These are phyloP conservation scores for Ophonus ardosiacus DNA, from an alignment of 2,888 invertebrate species.

Conservation along the genomic window DNA sequence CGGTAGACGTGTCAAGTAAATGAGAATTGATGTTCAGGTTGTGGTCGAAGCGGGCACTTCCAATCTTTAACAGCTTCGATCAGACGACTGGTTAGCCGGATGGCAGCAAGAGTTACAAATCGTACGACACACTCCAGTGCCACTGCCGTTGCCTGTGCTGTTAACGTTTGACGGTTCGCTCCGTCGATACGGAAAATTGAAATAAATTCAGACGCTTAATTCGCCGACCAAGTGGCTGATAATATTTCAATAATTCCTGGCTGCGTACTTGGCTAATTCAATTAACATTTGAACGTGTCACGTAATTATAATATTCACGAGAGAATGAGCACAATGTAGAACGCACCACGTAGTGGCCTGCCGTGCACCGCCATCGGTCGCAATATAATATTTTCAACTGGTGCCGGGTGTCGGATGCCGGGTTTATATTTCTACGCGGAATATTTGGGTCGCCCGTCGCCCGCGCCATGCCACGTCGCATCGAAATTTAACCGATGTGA, in stretches of 20 bases:
- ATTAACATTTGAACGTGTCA: conserved; percentile 39
- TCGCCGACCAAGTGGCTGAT: conserved; percentile 34
- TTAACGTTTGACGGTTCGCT: conserved; percentile 23
- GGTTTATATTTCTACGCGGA: conserved; percentile 49
- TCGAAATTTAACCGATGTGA: conserved; percentile 54
- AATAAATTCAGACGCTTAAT: conserved; percentile 47
- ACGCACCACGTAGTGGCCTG: background rate
- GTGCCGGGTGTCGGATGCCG: conserved; percentile 22
- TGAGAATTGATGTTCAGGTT: conserved; percentile 63
- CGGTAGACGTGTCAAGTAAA: conserved; percentile 57
- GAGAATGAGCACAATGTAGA: conserved; percentile 10
- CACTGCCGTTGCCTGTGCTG: background rate
- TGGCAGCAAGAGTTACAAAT: conserved; percentile 31
- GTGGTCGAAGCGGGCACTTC: conserved; percentile 57
- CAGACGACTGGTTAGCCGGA: conserved; percentile 17
- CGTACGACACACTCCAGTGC: conserved; percentile 25
- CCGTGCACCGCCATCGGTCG: conserved; percentile 1
- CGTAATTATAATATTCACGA: conserved; percentile 52
- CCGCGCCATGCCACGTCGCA: conserved; percentile 41
- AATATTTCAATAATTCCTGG: conserved; percentile 31
- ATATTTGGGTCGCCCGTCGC: conserved; percentile 25
- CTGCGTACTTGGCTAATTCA: conserved; percentile 47
- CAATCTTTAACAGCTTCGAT: conserved; percentile 62
- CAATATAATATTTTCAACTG: conserved; percentile 45
- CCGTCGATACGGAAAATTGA: conserved; percentile 58